phyloP scores from a whole-genome alignment of 2,113 vertebrate species.

The Cephalopholis sonnerati region DNA sequence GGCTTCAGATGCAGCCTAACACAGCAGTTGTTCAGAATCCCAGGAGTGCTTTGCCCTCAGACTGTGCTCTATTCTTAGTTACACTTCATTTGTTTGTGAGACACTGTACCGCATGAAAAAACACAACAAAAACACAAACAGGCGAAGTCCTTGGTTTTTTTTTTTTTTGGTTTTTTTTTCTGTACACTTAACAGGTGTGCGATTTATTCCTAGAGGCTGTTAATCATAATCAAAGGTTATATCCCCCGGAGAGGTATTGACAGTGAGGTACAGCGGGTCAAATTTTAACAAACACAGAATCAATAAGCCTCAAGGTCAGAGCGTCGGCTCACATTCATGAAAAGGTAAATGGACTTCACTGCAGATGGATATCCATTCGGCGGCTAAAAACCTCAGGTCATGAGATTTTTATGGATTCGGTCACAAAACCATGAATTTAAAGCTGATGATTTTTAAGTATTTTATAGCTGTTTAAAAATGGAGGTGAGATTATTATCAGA shows the following conservation, averaged over 20 bases:
- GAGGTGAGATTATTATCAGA: conserved; percentile 67
- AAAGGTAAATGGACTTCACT: conserved; percentile 33
- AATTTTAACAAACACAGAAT: conserved; percentile 52
- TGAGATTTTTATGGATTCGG: conserved; percentile 53
- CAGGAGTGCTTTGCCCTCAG: conserved; percentile 56
- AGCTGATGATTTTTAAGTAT: conserved; percentile 63
- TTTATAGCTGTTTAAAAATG: conserved; percentile 69
- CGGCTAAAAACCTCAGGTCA: conserved; percentile 28
- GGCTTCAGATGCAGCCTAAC: conserved; percentile 52
- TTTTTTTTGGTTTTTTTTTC: background rate
- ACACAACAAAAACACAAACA: conserved; percentile 21
- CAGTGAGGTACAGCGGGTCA: conserved; percentile 42
- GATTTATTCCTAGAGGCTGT: conserved; percentile 45
- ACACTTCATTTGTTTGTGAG: conserved; percentile 63
- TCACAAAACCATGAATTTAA: conserved; percentile 56
- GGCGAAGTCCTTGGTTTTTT: background rate
- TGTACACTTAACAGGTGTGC: conserved; percentile 15
- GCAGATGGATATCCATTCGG: conserved; percentile 24
- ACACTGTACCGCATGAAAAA: conserved; percentile 21
- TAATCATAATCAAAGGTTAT: conserved; percentile 55
- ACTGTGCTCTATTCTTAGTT: conserved; percentile 66
- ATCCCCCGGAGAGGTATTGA: conserved; percentile 52
- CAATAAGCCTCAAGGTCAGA: conserved; percentile 62
- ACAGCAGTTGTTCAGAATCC: conserved; percentile 63
- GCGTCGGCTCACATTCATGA: background rate